These are phyloP conservation scores for Halictus quadricinctus DNA, from an alignment of 2,888 invertebrate species.

Conservation along the genomic window DNA sequence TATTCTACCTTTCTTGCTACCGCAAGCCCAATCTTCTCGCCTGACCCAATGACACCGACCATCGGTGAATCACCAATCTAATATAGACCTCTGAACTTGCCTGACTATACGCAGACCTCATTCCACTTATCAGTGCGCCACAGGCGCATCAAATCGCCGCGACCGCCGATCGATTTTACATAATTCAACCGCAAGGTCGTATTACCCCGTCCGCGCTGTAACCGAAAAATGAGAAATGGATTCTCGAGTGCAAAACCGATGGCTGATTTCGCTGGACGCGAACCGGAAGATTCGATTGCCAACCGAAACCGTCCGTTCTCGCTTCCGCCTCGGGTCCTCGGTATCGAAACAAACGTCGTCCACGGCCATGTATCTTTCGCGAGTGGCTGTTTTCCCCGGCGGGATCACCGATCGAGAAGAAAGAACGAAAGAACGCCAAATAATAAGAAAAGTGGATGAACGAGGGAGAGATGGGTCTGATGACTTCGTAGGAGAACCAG, in stretches of 20 bases:
- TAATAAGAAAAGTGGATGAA: background rate
- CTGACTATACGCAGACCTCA: background rate
- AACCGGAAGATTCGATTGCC: background rate
- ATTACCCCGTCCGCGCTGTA: background rate
- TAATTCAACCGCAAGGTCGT: slow-evolving; percentile 3
- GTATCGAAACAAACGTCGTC: background rate
- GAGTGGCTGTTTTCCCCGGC: background rate
- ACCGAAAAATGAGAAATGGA: slow-evolving; percentile 6
- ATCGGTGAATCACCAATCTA: background rate
- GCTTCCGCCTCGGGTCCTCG: background rate
- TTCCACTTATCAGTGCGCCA: background rate
- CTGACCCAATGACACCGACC: background rate
- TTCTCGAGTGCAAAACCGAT: background rate
- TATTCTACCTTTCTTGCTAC: background rate
- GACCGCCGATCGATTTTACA: background rate
- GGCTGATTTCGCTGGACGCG: background rate
- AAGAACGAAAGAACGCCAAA: background rate
- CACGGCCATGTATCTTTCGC: background rate
- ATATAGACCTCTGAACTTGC: background rate
- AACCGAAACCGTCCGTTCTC: background rate
- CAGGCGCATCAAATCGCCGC: slow-evolving; percentile 5
- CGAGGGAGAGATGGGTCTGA: background rate
- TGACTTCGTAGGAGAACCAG: background rate
- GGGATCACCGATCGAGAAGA: background rate
- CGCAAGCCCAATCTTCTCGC: background rate